phyloP scores from a whole-genome alignment of 2,888 invertebrate species.

The Drosophila paracracens region DNA sequence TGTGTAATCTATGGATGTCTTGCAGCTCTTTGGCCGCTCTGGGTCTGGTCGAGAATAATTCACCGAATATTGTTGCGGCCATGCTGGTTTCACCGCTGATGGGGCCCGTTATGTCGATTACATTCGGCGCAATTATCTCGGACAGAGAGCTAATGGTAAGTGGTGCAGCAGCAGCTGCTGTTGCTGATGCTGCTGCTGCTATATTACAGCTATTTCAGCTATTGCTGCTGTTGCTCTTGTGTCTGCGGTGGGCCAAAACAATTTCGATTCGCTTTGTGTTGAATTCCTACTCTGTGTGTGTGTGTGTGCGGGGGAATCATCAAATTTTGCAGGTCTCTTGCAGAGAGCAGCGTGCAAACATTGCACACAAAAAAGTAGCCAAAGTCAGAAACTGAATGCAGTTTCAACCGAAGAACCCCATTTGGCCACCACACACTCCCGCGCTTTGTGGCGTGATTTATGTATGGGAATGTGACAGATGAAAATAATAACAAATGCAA shows the following conservation, averaged over 20 bases:
- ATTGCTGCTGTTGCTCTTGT: slow-evolving; percentile 5
- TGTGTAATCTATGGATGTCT: slow-evolving; percentile 26
- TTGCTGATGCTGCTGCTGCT: not conserved
- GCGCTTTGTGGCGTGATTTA: slow-evolving; percentile 60
- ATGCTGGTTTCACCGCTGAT: slow-evolving; percentile 92
- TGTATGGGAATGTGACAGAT: slow-evolving; percentile 70
- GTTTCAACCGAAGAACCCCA: slow-evolving; percentile 32
- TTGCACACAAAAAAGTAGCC: slow-evolving; percentile 11
- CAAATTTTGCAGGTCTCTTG: slow-evolving; percentile 14
- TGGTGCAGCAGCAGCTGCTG: slow-evolving; percentile 41
- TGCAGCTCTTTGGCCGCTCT: slow-evolving; percentile 92
- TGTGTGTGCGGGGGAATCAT: not conserved
- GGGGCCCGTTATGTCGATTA: slow-evolving; percentile 95
- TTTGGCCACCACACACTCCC: slow-evolving; percentile 24
- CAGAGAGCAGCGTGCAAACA: slow-evolving; percentile 6
- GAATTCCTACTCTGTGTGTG: not conserved
- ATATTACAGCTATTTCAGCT: slow-evolving; percentile 1
- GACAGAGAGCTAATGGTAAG: slow-evolving; percentile 88
- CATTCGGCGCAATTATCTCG: slow-evolving; percentile 92
- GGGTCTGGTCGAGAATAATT: slow-evolving; percentile 93
- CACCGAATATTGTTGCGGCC: slow-evolving; percentile 92
- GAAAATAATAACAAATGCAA: slow-evolving; percentile 63
- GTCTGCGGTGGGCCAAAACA: slow-evolving; percentile 41
- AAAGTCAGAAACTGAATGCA: slow-evolving; percentile 35
- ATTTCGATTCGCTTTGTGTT: slow-evolving; percentile 34